Conservation (phyloP, 53 echinoderm and acorn worm genomes). For the Zoroaster sp. region DNA sequence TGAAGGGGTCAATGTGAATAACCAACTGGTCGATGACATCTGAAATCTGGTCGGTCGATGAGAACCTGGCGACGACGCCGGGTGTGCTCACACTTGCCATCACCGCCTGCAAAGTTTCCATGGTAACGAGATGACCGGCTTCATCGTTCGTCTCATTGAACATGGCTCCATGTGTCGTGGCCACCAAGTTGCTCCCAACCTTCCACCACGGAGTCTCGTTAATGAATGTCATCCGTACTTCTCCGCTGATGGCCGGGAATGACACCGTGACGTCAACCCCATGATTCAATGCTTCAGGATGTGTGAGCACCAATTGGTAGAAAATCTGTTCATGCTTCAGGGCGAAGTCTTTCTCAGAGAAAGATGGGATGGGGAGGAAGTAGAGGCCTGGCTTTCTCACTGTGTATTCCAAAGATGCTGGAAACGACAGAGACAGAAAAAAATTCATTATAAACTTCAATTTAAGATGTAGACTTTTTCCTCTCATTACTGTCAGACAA, state of each 20-base stretch:
- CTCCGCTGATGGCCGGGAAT: conserved; percentile 13
- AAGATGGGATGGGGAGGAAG: conserved; percentile 26
- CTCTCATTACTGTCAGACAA: neutral
- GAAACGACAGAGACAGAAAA: neutral
- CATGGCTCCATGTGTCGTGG: conserved; percentile 41
- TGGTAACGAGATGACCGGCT: conserved; percentile 30
- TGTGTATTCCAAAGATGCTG: conserved; percentile 63
- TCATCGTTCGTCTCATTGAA: conserved; percentile 60
- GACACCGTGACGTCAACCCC: conserved; percentile 55
- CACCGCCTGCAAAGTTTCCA: neutral
- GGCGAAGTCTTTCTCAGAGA: conserved; percentile 56
- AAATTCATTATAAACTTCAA: neutral
- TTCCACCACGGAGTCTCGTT: conserved; percentile 55
- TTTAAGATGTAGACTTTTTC: neutral
- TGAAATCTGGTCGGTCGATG: neutral
- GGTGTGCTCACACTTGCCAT: conserved; percentile 3
- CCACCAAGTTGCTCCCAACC: conserved; percentile 44
- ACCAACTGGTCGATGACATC: conserved; percentile 38
- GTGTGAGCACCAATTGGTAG: conserved; percentile 9
- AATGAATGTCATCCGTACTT: conserved; percentile 56
- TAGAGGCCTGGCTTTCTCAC: conserved; percentile 46
- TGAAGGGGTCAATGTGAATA: conserved; percentile 58
- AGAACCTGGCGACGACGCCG: neutral
- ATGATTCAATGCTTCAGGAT: conserved; percentile 62
- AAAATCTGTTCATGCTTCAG: conserved; percentile 75